These are phyloP conservation scores for Aegithalos caudatus DNA, from an alignment of 2,113 vertebrate species.

Conservation along the genomic window DNA sequence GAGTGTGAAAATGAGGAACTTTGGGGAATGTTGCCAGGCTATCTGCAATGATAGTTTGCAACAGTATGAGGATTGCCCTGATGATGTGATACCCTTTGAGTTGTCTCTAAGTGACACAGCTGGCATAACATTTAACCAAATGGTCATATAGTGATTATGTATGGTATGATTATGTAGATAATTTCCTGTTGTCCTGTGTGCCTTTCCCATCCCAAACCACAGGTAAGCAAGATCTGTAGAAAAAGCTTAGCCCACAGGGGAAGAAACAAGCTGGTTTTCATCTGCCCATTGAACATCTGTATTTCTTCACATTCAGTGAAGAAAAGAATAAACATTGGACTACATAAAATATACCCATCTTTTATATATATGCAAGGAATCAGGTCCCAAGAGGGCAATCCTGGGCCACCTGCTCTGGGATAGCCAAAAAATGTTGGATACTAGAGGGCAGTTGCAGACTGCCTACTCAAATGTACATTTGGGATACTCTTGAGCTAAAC, in stretches of 20 bases:
- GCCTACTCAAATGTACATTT: neutral
- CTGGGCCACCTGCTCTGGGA: neutral
- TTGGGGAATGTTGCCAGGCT: neutral
- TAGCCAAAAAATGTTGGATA: neutral
- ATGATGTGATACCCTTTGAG: neutral
- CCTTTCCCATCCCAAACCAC: neutral
- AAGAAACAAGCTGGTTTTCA: neutral
- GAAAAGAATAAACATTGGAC: neutral
- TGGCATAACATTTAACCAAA: neutral
- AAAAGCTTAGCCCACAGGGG: neutral
- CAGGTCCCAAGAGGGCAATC: neutral
- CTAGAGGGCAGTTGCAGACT: neutral
- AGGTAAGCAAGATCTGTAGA: neutral
- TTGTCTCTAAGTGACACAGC: neutral
- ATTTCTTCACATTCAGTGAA: neutral
- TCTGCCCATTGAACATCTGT: fast-evolving
- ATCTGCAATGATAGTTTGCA: neutral
- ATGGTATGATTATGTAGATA: neutral
- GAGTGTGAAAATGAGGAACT: neutral
- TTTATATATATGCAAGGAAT: neutral
- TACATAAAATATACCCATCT: neutral
- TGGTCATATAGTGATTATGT: neutral
- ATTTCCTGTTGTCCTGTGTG: neutral
- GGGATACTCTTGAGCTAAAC: neutral
- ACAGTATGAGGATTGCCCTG: fast-evolving